Evolutionary conservation across 1,140 invertebrate genomes (phyloP), one percentile per base, ranked within the genome.

Genomic region (Drosophila sulfurigaster): DNA sequence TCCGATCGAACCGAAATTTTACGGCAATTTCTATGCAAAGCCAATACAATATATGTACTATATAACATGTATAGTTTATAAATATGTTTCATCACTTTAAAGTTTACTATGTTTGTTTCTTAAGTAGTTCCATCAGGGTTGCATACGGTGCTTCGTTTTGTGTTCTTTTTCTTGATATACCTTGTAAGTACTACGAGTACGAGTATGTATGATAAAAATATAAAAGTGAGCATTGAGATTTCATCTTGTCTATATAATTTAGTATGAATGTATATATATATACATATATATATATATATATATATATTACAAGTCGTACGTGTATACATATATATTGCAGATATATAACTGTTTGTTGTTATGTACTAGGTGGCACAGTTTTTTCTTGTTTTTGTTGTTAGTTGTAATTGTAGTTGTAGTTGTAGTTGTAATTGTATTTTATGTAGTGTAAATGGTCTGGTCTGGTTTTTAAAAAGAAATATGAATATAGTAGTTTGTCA

Each of bases 361-460:
- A 89, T 89, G 85, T 89, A 89, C 85, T 89, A 89, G 85, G 85
- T 89, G 85, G 85, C 85, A 89, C 85, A 89, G 86, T 90, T 89
- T 72, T 20, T 54, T 54, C 28, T 52, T 52, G 49, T 49, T 51
- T 51, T 51, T 25, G 20, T 11, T 38, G 20, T 38, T 70, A 78
- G 67, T 87, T 85, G 49, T 81, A 65, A 62, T 85, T 77, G 51
- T 78, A 67, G 59, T 77, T 76, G 65, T 79, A 67, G 66, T 79
- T 63, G 51, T 75, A 79, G 57, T 88, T 83, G 45, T 80, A 64
- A 64, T 85, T 78, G 11, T 35, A 62, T 74, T 45, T 77, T 64
- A 62, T 69, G 43, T 56, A 32, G 51, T 64, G 58, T 70, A 54
- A 46, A 70, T 77, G 68, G 68, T 79, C 73, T 82, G 78, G 71